Evolutionary conservation across 2,888 invertebrate species (phyloP).

Genomic region (Mythimna impura): DNA sequence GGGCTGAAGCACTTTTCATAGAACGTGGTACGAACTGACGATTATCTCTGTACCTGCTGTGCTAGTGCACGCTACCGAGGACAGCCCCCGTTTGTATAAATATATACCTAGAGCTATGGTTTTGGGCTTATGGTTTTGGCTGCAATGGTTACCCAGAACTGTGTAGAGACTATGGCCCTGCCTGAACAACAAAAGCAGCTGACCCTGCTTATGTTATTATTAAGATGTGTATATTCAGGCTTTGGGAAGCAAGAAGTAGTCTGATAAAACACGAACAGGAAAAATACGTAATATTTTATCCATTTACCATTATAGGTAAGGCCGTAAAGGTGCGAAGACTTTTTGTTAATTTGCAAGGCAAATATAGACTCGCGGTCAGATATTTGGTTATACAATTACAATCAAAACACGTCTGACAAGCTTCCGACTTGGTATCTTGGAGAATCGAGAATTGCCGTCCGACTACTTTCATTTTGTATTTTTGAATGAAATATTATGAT

Average conservation of each 20-base stretch:
- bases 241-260: slow-evolving; percentile 7
- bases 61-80: too few relatives aligned
- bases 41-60: too few relatives aligned
- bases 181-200: slow-evolving; percentile 18
- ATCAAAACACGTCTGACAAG: slow-evolving; percentile 34
- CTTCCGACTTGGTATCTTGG: slow-evolving; percentile 13
- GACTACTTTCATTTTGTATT: slow-evolving; percentile 45
- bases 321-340: background rate
- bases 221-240: background rate
- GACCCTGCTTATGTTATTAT: background rate
- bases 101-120: too few relatives aligned
- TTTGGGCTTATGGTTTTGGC: too few relatives aligned
- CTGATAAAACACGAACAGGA: background rate
- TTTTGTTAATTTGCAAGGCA: slow-evolving; percentile 46
- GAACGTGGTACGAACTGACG: too few relatives aligned
- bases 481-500: slow-evolving; percentile 15
- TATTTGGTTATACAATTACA: slow-evolving; percentile 45
- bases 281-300: slow-evolving; percentile 12
- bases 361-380: slow-evolving; percentile 31
- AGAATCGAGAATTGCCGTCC: slow-evolving; percentile 15
- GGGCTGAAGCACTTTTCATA: too few relatives aligned
- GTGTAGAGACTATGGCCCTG: too few relatives aligned
- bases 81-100: too few relatives aligned
- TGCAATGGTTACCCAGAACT: too few relatives aligned
- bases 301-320: background rate